Conservation (phyloP, 2,888 invertebrate genomes). For the Conchocele bisecta region DNA sequence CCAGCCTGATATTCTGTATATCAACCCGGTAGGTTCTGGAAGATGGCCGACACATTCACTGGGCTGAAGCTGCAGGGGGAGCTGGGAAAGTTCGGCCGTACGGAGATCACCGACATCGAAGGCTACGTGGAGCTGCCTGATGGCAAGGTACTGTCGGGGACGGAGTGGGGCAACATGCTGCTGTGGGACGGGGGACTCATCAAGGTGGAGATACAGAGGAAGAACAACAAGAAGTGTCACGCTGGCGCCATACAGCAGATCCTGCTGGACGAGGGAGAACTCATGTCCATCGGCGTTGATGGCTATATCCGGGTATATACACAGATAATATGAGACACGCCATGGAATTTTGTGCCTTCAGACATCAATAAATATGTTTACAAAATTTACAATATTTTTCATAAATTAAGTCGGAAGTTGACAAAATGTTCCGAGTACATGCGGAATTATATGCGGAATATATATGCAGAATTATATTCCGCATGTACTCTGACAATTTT, state of each 20-base stretch:
- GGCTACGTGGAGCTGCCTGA: slow-evolving; percentile 93
- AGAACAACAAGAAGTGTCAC: slow-evolving; percentile 89
- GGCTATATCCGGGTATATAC: slow-evolving; percentile 81
- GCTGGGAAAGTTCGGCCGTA: slow-evolving; percentile 95
- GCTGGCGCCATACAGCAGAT: slow-evolving; percentile 89
- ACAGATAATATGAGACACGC: too few species aligned
- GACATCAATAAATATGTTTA: not conserved
- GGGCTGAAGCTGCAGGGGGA: slow-evolving; percentile 94
- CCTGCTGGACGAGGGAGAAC: slow-evolving; percentile 84
- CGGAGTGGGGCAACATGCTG: slow-evolving; percentile 95
- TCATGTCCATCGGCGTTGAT: slow-evolving; percentile 85
- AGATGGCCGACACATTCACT: slow-evolving; percentile 95
- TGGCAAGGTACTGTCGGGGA: slow-evolving; percentile 94
- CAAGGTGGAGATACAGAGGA: slow-evolving; percentile 85
- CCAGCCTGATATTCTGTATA: too few species aligned
- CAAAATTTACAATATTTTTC: not conserved
- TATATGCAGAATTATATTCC: too few species aligned
- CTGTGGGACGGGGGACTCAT: slow-evolving; percentile 96
- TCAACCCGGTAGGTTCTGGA: slow-evolving; percentile 99
- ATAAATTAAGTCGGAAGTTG: too few species aligned
- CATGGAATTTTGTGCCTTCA: not conserved
- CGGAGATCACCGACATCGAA: slow-evolving; percentile 94
- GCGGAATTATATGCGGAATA: too few species aligned
- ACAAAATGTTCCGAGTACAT: too few species aligned
- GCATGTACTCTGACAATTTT: too few species aligned